A percentile compares a stretch with the other conserved stretches of the same genome.
These are phyloP conservation scores for Drosophila anceps DNA, from an alignment of 2,888 invertebrate genomes.

Conservation along the genomic window DNA sequence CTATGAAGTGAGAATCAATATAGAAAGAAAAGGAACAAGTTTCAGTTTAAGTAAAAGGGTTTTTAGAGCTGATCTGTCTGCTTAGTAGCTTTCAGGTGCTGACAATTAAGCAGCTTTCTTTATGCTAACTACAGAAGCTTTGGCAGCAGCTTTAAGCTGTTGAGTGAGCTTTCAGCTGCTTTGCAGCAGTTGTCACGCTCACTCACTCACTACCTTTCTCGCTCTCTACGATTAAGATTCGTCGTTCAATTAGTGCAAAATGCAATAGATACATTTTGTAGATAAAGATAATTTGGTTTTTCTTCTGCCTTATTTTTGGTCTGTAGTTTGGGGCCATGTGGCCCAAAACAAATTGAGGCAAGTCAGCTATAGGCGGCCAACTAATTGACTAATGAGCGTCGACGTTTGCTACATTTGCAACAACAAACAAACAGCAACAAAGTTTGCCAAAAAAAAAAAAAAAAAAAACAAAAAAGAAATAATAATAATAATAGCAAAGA, in stretches of 20 bases:
- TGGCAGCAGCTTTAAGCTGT: background rate
- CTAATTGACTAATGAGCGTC: conserved; percentile 76
- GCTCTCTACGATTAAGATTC: background rate
- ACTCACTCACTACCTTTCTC: background rate
- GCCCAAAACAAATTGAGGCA: conserved; percentile 52
- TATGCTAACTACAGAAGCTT: background rate
- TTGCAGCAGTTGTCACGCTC: background rate
- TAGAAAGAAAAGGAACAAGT: background rate
- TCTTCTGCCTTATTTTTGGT: conserved; percentile 8
- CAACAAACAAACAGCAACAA: conserved; percentile 39
- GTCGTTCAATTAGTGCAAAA: conserved; percentile 7
- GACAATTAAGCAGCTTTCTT: background rate
- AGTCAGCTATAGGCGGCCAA: conserved; percentile 54
- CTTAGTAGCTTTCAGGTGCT: no score
- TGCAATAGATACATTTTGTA: conserved; percentile 10
- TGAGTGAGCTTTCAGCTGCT: background rate
- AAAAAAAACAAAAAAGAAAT: conserved; percentile 31
- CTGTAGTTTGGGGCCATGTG: conserved; percentile 24
- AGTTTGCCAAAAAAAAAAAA: conserved; percentile 34
- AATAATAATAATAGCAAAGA: conserved; percentile 16
- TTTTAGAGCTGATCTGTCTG: no score
- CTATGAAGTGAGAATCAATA: background rate
- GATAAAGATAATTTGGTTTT: conserved; percentile 25
- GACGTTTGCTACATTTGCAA: conserved; percentile 68
- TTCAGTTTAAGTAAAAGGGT: background rate